Base-by-base conservation (phyloP, 2,113 vertebrate species). In the Hemiprocne comata region DNA sequence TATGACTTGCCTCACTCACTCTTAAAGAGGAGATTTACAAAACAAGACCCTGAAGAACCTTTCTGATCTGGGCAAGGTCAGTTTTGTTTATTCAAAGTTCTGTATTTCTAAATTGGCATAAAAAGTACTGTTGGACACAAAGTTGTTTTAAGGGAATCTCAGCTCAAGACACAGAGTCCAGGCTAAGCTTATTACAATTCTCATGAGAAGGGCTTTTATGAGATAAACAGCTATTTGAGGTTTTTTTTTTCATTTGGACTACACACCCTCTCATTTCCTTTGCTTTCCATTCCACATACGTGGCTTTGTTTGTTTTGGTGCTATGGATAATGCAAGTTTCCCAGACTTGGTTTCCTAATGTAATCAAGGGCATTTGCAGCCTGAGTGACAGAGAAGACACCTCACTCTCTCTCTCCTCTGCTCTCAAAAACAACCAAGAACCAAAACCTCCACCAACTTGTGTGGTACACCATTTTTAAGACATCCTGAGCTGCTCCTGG, bases 381-480 rank as follows among this genome's bases (percentile, higher is more conserved):
- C 34, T 12, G 12, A 72, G 26, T 19, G 24, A 66, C 24, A 51
- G 36, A 72, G 66, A 62, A 75, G 38, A 67, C 25, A 51, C 42
- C 19, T 88, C 28, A 3, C 1, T 1, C 1, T 1, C 11, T 7
- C 31, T 38, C 38, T 24, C 13, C 7, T 9, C 8, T 2, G 1
- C 40, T 25, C 44, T 87, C 19, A 53, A 50, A 76, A 73, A 2
- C 18, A 58, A 55, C 5, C 13, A 61, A 73, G n/a, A 38, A 76
- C 36, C 6, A 6, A 10, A 9, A 2, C 1, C 0, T 2, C 5
- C 62, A 62, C 6, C 17, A 57, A n/a, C 7, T 9, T 17, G 2
- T 64, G 53, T 17, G 44, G 34, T 24, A 53, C 10, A 4, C 31
- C 33, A 23, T 6, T 42, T 85, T 65, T 44, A 79, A 83, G 82